phyloP scores from a whole-genome alignment of 2,888 invertebrate genomes.

The Camptogramma bilineatum region DNA sequence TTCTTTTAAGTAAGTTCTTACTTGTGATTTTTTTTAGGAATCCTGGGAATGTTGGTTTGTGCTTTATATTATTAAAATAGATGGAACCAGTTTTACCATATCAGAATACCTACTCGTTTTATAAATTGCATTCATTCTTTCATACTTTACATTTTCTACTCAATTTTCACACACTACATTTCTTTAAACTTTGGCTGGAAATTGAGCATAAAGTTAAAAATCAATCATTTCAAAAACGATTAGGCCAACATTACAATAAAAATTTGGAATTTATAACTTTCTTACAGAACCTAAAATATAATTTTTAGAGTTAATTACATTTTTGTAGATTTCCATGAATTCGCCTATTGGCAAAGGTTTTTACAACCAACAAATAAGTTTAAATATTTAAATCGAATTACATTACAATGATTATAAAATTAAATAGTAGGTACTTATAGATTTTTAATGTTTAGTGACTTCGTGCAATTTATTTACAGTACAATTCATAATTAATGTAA shows the following conservation, averaged over 20 bases:
- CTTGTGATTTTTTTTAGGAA: too few relatives aligned
- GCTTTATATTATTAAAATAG: too few relatives aligned
- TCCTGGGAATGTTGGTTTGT: too few relatives aligned
- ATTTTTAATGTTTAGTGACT: constrained; percentile 1
- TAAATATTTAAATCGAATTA: not conserved
- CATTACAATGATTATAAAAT: not conserved
- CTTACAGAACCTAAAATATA: not conserved
- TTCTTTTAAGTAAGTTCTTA: too few relatives aligned
- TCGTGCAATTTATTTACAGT: constrained; percentile 9
- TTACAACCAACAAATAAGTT: not conserved
- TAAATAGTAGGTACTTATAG: not conserved
- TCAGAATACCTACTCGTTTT: too few relatives aligned
- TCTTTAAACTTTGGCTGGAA: constrained; percentile 55
- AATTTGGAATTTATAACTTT: not conserved
- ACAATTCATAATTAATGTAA: not conserved
- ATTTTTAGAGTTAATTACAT: not conserved
- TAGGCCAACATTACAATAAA: constrained; percentile 45
- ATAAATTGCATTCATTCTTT: not conserved
- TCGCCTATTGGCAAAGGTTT: constrained; percentile 4
- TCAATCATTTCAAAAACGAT: constrained; percentile 36
- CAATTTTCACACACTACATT: not conserved
- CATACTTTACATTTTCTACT: not conserved
- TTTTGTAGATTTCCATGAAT: constrained; percentile 4
- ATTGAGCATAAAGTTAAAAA: constrained; percentile 53
- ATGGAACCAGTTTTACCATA: too few relatives aligned